Base-by-base conservation (phyloP, 2,113 vertebrate genomes). In the Cervus canadensis region DNA sequence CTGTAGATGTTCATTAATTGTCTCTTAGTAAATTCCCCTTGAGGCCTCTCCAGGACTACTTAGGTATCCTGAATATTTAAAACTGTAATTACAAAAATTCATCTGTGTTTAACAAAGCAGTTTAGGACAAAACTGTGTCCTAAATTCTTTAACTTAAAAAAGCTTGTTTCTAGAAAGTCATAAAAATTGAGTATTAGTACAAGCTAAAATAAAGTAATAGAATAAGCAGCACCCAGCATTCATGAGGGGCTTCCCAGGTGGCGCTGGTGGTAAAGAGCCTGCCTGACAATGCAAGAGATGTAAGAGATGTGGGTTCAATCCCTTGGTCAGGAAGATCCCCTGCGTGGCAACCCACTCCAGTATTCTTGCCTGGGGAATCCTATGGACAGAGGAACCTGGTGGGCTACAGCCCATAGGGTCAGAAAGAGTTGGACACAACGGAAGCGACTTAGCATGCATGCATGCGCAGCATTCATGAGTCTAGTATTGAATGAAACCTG, bases 131-230 rank as follows among this genome's bases (percentile, higher is more conserved):
- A 94, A 28, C 7, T 78, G 10, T 90, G 13, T 92, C 50, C 33
- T 82, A 40, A 74, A n/a, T 71, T 97, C 79, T 91, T 87, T 84
- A 89, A 6, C 26, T 89, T 88, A 88, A 81, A 92, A 89, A 57
- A 78, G 36, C 4, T 43, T 97, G 19, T 74, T 94, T 96, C 59
- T 96, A 78, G 81, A 82, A 93, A 92, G 50, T 30, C 28, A 67
- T 78, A 71, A 59, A 84, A 30, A 57, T 86, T 91, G 88, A 56
- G 4, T 45, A 67, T 88, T 83, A 43, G 4, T 50, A 54, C 86
- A 90, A 83, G 21, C 1, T 62, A 62, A 89, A 62, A 74, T 30
- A 86, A 56, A 64, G 7, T 91, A 25, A 78, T 40, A 21, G 45
- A 25, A 43, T 87, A 92, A 95, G 54, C 1, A 83, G 33, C 76